phyloP scores from a whole-genome alignment of 2,797 vertebrate genomes.

The Brachyalestes nurse region DNA sequence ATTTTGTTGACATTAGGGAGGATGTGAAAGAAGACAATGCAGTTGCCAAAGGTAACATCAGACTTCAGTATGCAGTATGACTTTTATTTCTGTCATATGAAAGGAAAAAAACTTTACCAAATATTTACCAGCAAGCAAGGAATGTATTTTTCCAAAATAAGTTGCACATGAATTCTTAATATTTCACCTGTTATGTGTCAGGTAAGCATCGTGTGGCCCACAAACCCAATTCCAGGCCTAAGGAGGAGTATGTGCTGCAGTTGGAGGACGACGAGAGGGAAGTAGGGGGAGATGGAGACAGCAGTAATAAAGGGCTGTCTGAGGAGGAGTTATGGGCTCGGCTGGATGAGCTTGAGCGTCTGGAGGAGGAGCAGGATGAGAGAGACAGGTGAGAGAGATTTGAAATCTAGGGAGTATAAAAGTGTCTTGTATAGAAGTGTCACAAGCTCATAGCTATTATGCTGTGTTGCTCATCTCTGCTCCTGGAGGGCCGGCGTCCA shows the following conservation, averaged over 20 bases:
- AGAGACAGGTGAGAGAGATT: conserved; percentile 69
- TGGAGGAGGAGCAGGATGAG: conserved; percentile 83
- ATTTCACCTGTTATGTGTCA: conserved; percentile 47
- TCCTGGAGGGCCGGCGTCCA: too few relatives aligned
- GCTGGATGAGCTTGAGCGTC: conserved; percentile 89
- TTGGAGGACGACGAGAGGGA: not conserved
- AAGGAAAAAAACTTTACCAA: not conserved
- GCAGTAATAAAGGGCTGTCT: conserved; percentile 69
- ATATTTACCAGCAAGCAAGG: not conserved
- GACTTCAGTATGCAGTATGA: not conserved
- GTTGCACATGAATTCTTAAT: not conserved
- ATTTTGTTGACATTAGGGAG: conserved; percentile 93
- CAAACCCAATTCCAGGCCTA: conserved; percentile 90
- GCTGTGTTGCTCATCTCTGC: too few relatives aligned
- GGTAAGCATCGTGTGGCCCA: conserved; percentile 87
- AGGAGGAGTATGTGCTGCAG: conserved; percentile 62
- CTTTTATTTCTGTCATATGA: not conserved
- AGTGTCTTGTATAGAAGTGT: not conserved
- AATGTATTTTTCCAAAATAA: not conserved
- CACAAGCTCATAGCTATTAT: not conserved
- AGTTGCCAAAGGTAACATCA: conserved; percentile 82
- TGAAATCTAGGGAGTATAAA: not conserved
- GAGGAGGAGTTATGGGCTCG: conserved; percentile 88
- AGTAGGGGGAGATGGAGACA: conserved; percentile 34
- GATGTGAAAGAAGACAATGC: conserved; percentile 75